Conservation (phyloP, 2,113 vertebrate species). For the Ptilonorhynchus violaceus region DNA sequence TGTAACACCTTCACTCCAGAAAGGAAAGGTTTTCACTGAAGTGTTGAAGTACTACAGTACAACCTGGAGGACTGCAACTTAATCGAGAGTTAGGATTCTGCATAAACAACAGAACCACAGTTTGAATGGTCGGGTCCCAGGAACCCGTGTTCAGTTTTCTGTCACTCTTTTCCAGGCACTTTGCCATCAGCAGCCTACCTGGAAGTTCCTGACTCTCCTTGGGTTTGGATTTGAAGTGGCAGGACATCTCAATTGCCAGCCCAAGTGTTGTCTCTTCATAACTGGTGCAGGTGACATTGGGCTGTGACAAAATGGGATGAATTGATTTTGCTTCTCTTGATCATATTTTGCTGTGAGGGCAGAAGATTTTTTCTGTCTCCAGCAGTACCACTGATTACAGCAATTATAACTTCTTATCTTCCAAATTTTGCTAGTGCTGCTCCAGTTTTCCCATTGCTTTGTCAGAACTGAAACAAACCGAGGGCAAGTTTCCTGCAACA, state of each 20-base stretch:
- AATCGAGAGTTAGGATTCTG: neutral
- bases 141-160: neutral
- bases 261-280: neutral
- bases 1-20: neutral
- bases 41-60: neutral
- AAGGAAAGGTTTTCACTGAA: neutral
- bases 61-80: neutral
- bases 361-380: neutral
- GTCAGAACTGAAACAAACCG: neutral
- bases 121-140: neutral
- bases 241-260: neutral
- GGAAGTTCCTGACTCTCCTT: neutral
- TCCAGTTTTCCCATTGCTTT: conserved; percentile 7
- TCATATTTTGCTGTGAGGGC: neutral
- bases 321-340: neutral
- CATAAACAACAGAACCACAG: neutral
- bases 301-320: neutral
- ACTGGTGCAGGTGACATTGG: neutral
- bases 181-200: conserved; percentile 36
- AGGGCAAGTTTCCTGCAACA: neutral
- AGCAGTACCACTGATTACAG: neutral
- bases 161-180: neutral
- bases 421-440: neutral
- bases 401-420: neutral
- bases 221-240: neutral